A percentile compares a stretch with the other conserved stretches of the same genome.
phyloP scores from a whole-genome alignment of 2,797 vertebrate species.

The Scleropages formosus region DNA sequence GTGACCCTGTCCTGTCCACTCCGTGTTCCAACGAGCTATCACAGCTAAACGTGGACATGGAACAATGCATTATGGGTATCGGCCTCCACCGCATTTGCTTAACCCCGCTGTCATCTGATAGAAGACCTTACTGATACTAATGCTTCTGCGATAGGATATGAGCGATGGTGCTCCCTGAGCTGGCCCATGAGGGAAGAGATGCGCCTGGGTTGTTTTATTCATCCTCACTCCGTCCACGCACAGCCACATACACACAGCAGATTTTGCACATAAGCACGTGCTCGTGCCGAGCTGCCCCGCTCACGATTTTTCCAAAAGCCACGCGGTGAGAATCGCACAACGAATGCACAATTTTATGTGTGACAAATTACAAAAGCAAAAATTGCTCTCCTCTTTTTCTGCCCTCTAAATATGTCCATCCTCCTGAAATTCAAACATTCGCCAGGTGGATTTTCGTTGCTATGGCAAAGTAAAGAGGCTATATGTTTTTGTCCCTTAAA shows the following conservation, averaged over 20 bases:
- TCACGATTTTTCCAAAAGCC: no score
- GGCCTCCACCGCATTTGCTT: background rate
- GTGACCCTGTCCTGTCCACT: background rate
- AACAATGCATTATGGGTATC: slow-evolving; percentile 15
- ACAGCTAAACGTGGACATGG: background rate
- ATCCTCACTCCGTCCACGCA: background rate
- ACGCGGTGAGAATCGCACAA: background rate
- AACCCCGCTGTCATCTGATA: background rate
- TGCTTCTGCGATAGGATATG: background rate
- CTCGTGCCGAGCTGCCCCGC: no score
- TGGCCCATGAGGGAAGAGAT: background rate
- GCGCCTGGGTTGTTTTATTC: background rate
- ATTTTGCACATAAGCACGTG: no score
- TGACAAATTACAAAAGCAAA: background rate
- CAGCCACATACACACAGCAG: no score
- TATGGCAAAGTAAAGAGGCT: no score
- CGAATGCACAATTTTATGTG: background rate
- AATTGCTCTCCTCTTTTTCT: background rate
- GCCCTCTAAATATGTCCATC: background rate
- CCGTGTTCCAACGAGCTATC: background rate
- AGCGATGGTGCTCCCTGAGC: background rate
- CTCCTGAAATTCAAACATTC: no score
- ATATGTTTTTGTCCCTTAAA: no score
- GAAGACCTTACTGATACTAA: background rate
- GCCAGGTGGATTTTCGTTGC: no score